Conservation (phyloP, 2,888 invertebrate genomes). For the Zaprionus obscuricornis region DNA sequence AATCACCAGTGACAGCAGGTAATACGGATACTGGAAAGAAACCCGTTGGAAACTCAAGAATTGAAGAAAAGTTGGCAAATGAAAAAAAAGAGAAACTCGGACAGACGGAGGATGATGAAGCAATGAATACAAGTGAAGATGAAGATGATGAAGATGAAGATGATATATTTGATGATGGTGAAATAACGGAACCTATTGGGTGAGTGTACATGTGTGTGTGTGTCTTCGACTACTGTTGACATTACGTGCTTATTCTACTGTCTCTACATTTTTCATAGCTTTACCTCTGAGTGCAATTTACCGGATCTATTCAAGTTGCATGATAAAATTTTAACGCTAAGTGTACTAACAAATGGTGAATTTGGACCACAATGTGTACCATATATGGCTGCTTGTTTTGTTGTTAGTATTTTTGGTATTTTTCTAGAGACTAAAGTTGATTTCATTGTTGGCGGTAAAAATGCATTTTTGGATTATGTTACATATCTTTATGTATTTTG, state of each 20-base stretch:
- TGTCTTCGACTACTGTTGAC: too few species aligned
- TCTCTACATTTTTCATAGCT: conserved; percentile 41
- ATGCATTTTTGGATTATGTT: conserved; percentile 73
- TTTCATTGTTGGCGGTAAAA: conserved; percentile 79
- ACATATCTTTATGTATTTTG: conserved; percentile 80
- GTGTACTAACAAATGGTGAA: conserved; percentile 78
- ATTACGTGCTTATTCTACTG: too few species aligned
- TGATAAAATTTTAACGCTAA: conserved; percentile 80
- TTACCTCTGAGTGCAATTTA: conserved; percentile 78
- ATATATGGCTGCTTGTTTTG: conserved; percentile 81
- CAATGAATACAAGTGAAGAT: conserved; percentile 50
- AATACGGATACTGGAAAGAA: too few species aligned
- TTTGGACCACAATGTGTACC: conserved; percentile 82
- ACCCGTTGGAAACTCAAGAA: too few species aligned
- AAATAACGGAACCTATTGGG: conserved; percentile 56
- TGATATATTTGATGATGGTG: conserved; percentile 65
- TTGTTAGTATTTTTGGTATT: conserved; percentile 81
- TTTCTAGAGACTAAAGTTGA: conserved; percentile 82
- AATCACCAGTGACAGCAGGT: conserved; percentile 26
- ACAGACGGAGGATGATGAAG: conserved; percentile 47
- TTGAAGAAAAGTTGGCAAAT: conserved; percentile 47
- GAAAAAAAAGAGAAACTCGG: conserved; percentile 39
- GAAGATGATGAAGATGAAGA: conserved; percentile 69
- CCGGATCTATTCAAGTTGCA: conserved; percentile 81
- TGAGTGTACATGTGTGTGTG: too few species aligned